phyloP scores from a whole-genome alignment of 2,888 invertebrate species.

The Lycophotia porphyrea region DNA sequence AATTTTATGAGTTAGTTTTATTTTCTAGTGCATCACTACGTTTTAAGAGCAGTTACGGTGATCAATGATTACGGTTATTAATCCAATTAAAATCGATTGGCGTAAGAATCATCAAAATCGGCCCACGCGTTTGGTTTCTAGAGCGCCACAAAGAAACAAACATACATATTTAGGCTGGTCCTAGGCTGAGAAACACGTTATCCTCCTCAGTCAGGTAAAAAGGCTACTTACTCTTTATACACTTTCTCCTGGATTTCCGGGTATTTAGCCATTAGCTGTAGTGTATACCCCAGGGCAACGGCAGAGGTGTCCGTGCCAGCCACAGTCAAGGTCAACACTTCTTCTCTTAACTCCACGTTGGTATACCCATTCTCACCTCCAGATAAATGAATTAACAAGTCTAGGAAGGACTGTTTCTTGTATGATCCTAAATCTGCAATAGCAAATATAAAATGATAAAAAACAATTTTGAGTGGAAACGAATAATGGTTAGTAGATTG shows the following conservation, averaged over 20 bases:
- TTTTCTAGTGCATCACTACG: too few species aligned
- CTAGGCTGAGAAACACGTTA: too few species aligned
- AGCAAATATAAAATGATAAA: not conserved
- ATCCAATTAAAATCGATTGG: too few species aligned
- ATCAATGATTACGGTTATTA: too few species aligned
- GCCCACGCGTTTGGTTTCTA: too few species aligned
- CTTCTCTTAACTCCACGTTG: constrained; percentile 89
- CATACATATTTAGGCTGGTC: too few species aligned
- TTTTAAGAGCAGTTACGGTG: too few species aligned
- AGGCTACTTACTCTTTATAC: constrained; percentile 81
- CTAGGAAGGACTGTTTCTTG: constrained; percentile 88
- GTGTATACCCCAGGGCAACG: constrained; percentile 82
- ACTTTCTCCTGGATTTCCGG: constrained; percentile 87
- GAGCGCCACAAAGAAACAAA: too few species aligned
- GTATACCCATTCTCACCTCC: constrained; percentile 87
- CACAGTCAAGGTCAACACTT: constrained; percentile 89
- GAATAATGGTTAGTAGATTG: not conserved
- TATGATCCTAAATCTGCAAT: constrained; percentile 78
- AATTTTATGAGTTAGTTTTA: too few species aligned
- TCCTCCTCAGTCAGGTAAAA: not conserved
- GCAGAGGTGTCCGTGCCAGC: constrained; percentile 90
- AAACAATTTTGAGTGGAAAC: not conserved
- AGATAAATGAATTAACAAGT: constrained; percentile 87
- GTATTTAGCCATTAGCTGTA: constrained; percentile 85
- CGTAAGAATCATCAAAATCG: too few species aligned